A percentile compares a stretch with the other conserved stretches of the same genome.
These are phyloP conservation scores for Drosophila lutescens DNA, from an alignment of 2,888 invertebrate genomes.

Conservation along the genomic window DNA sequence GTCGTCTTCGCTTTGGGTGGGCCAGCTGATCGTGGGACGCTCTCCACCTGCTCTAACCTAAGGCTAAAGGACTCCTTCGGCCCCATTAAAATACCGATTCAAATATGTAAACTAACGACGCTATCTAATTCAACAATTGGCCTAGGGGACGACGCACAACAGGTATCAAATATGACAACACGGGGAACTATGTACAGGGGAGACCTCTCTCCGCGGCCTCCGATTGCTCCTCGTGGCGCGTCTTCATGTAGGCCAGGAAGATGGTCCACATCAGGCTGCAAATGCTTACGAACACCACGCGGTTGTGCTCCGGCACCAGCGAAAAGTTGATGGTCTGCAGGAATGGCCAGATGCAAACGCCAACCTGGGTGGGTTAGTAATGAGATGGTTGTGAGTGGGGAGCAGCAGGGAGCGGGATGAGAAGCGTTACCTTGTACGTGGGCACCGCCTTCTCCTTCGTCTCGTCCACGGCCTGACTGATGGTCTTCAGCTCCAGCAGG, in stretches of 20 bases:
- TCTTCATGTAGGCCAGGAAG: constrained; percentile 91
- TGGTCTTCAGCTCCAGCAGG: constrained; percentile 88
- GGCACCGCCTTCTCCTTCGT: constrained; percentile 89
- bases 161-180: background rate
- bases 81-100: constrained; percentile 17
- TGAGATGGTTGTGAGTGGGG: constrained; percentile 2
- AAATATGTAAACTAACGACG: background rate
- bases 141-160: constrained; percentile 16
- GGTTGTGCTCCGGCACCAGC: constrained; percentile 89
- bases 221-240: constrained; percentile 71
- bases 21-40: constrained; percentile 64
- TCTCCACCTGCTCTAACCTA: constrained; percentile 32
- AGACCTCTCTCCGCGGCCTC: background rate
- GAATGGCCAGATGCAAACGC: constrained; percentile 89
- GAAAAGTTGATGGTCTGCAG: constrained; percentile 91
- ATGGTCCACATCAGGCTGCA: constrained; percentile 91
- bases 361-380: constrained; percentile 79
- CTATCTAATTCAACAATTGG: constrained; percentile 36
- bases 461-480: constrained; percentile 88
- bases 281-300: constrained; percentile 89
- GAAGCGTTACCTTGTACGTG: constrained; percentile 86
- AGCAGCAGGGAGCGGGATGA: background rate
- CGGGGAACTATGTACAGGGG: constrained; percentile 4
- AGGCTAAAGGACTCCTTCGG: background rate
- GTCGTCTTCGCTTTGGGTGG: constrained; percentile 55